Base-by-base conservation (phyloP, 2,888 invertebrate species). In the Cosmia pyralina region DNA sequence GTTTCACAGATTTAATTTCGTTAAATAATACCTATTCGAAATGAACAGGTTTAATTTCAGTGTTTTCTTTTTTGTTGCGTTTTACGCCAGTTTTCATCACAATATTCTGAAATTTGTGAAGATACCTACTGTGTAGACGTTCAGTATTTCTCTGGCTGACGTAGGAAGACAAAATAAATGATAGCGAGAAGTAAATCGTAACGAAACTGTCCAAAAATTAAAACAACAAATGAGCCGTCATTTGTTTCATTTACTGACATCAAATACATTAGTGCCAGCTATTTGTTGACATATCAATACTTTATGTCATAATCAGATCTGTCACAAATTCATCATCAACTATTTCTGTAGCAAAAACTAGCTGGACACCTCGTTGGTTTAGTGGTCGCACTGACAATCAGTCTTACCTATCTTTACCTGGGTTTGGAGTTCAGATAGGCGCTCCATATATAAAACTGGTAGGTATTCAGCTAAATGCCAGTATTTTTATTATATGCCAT, bases 211-310 rank as follows among this genome's bases (percentile, higher is more conserved):
- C 75, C 38, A 50, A 74, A 80, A 62, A 50, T 65, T 28, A 60
- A 50, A 38, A 62, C 55, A 41, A 22, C 46, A 57, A 66, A 80
- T 66, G 52, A 48, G 34, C 34, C 38, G 67, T 53, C 67, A 75
- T 81, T 81, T 80, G 77, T 80, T 80, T 80, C 2, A 34, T 73
- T 80, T 57, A 41, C 50, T 74, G 53, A 57, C 19, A 50, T 55
- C 44, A 48, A 74, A 74, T 62, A 59, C 13, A 44, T 53, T 64
- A 48, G 13, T 78, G 48, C 22, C 50, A 52, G 41, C 41, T 53
- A 38, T 52, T 46, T 55, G 34, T 3, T 28, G 28, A 28, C 28
- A 46, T 22, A 52, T 48, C 46, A 76, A 72, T 64, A 62, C n/a
- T 53, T 59, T 34, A 41, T 60, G 38, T 48, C 22, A 11, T 64